These are phyloP conservation scores for Mus spicilegus DNA, from an alignment of 2,113 vertebrate genomes.

Conservation along the genomic window DNA sequence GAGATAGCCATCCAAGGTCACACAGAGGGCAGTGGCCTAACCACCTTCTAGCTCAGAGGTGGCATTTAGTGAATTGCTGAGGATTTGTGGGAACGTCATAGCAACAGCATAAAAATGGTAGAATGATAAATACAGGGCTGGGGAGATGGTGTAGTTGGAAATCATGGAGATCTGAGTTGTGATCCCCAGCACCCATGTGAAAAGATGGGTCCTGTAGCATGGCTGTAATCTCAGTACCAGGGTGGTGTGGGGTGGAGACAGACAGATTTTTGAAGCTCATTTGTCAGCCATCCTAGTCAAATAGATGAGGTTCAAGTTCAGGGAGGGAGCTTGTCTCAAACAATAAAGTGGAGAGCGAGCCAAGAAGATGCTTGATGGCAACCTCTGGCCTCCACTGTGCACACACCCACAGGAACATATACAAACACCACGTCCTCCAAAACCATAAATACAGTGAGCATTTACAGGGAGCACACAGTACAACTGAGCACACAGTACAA, in stretches of 20 bases:
- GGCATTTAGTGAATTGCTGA: neutral
- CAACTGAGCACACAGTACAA: neutral
- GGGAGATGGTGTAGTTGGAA: neutral
- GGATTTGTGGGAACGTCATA: conserved; percentile 11
- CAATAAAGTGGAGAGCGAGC: neutral
- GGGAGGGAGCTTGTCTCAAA: neutral
- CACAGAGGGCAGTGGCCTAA: neutral
- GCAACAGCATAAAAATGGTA: neutral
- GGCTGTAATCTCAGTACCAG: neutral
- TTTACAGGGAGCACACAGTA: neutral
- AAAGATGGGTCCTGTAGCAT: neutral
- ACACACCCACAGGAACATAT: neutral
- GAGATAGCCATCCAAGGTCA: neutral
- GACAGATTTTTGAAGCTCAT: too few relatives aligned
- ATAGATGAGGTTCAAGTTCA: neutral
- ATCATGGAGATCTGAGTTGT: neutral
- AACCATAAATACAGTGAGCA: neutral
- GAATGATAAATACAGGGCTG: neutral
- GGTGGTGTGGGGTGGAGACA: neutral
- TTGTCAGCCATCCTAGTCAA: neutral
- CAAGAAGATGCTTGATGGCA: neutral
- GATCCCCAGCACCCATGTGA: too few relatives aligned
- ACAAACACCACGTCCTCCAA: neutral
- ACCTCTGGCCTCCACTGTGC: neutral
- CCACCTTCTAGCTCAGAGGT: conserved; percentile 1